Evolutionary conservation across 2,797 vertebrate genomes (phyloP).

Genomic region (Erethizon dorsatum): DNA sequence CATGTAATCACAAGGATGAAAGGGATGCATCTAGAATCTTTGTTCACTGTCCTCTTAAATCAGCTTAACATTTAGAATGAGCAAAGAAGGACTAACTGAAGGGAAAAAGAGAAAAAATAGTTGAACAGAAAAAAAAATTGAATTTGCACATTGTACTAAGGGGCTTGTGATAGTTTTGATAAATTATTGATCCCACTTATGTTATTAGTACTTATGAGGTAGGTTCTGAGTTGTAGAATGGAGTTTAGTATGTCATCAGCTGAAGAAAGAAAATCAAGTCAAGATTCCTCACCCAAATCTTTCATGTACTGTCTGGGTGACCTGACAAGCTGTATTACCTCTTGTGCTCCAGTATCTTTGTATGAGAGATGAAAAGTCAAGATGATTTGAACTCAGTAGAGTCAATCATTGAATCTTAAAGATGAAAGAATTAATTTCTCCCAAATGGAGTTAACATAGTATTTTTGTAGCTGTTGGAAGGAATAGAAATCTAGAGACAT

Average conservation of each 20-base stretch:
- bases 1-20: background rate
- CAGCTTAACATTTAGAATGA: background rate
- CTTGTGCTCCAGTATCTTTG: background rate
- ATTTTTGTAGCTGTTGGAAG: background rate
- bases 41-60: background rate
- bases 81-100: background rate
- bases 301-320: background rate
- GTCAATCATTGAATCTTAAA: background rate
- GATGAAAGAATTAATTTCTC: constrained; percentile 25
- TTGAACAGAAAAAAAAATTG: background rate
- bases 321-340: background rate
- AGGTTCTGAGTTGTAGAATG: background rate
- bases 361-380: background rate
- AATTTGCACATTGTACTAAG: background rate
- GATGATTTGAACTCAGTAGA: background rate
- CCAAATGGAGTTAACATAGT: background rate
- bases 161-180: background rate
- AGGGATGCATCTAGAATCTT: background rate
- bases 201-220: constrained; percentile 28
- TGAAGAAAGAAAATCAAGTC: constrained; percentile 30
- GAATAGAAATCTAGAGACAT: background rate
- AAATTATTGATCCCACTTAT: background rate
- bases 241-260: background rate
- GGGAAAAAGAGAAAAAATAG: background rate
- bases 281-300: constrained; percentile 7